phyloP scores from a whole-genome alignment of 1,140 invertebrate genomes.

The Leptestheria dahalacensis region DNA sequence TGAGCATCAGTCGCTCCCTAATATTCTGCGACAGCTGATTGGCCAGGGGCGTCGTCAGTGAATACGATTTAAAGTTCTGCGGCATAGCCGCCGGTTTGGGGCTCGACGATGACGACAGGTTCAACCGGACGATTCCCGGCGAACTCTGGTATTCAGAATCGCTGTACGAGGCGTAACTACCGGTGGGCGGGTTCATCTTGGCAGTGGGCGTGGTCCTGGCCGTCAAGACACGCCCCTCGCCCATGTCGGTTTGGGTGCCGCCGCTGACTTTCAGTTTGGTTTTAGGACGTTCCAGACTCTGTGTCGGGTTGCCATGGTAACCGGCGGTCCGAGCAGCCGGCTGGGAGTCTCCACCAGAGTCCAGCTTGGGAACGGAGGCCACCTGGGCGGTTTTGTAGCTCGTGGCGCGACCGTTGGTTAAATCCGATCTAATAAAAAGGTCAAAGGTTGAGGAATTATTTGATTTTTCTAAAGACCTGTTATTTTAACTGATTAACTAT shows the following conservation, averaged over 20 bases:
- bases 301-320: neutral
- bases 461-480: neutral
- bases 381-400: constrained; percentile 55
- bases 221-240: constrained; percentile 33
- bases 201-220: constrained; percentile 18
- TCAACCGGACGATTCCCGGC: neutral
- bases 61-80: constrained; percentile 12
- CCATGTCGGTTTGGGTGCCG: constrained; percentile 72
- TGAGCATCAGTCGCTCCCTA: constrained; percentile 50
- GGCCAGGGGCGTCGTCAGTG: constrained; percentile 51
- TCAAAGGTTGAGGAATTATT: neutral
- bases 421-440: neutral
- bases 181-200: constrained; percentile 7
- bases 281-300: constrained; percentile 21
- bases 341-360: constrained; percentile 1
- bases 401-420: constrained; percentile 9
- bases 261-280: constrained; percentile 67
- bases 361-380: constrained; percentile 58
- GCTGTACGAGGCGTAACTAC: constrained; percentile 7
- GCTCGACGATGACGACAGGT: neutral
- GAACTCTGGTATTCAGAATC: constrained; percentile 13
- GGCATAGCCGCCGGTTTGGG: constrained; percentile 8
- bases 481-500: neutral
- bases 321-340: neutral
- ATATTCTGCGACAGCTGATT: constrained; percentile 70